Base-by-base conservation (phyloP, 2,113 vertebrate species). In the Tachycineta bicolor region DNA sequence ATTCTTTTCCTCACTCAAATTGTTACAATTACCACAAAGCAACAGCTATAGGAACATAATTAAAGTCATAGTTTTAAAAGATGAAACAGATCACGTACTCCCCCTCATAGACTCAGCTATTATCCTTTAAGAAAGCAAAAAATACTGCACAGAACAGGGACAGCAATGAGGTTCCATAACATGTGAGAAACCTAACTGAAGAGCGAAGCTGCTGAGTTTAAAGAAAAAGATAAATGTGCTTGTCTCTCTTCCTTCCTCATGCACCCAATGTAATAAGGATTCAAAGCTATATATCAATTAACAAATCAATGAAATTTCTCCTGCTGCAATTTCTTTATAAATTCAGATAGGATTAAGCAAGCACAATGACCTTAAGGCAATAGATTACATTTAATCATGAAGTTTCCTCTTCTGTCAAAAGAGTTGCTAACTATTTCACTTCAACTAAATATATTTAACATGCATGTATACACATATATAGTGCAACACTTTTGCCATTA, bases 271-370 rank as follows among this genome's bases (percentile, higher is more conserved):
- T 93, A 95, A 95, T 85, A 89, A 97, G 95, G 87, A 97, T 91
- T 97, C 94, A 92, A 96, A 94, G 90, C 94, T 71, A 88, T 75
- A 56, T 52, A 93, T 96, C 93, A 96, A 97, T 97, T 96, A 98
- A 90, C 65, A 75, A 97, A 92, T 96, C 93, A 62, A 97, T 41
- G 77, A 77, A 43, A 81, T 63, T 37, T 83, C 65, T 87, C 68
- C 70, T 84, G 76, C 85, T 96, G 85, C 85, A 88, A 87, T 84
- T 95, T 94, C 41, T 80, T 94, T 76, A 91, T 55, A 88, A 81
- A 96, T 92, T 94, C 33, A 83, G 85, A 87, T 71, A 96, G 69
- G 71, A 91, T 76, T 95, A 94, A 78, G 85, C 87, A 93, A 91
- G 63, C 75, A 62, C 20, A 62, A 58, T 87, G 84, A 94, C 33